Conservation (phyloP, 1,140 invertebrate species). For the Tetragnatha versicolor region DNA sequence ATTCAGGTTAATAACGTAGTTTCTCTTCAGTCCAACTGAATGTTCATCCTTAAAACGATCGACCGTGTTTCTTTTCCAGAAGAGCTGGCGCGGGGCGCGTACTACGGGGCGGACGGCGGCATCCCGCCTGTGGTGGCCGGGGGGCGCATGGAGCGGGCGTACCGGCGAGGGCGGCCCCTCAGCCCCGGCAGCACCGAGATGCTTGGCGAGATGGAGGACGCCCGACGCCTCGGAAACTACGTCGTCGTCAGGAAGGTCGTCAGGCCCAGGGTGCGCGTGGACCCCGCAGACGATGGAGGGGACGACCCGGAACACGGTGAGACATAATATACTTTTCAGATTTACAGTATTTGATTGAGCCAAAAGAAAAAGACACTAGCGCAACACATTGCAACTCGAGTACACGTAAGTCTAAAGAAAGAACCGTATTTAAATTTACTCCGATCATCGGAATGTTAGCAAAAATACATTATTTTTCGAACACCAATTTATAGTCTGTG, state of each 20-base stretch:
- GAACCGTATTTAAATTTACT: too few relatives aligned
- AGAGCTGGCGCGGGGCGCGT: slow-evolving; percentile 9
- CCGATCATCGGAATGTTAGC: too few relatives aligned
- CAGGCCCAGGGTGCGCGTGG: slow-evolving; percentile 37
- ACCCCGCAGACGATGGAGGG: neutral
- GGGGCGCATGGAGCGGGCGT: slow-evolving; percentile 36
- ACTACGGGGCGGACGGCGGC: slow-evolving; percentile 38
- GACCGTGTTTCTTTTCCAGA: slow-evolving; percentile 1
- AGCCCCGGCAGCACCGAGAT: slow-evolving; percentile 30
- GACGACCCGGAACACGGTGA: slow-evolving; percentile 27
- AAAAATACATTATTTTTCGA: too few relatives aligned
- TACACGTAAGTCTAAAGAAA: too few relatives aligned
- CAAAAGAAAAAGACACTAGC: too few relatives aligned
- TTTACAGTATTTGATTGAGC: too few relatives aligned
- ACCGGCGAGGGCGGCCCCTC: slow-evolving; percentile 34
- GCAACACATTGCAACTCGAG: too few relatives aligned
- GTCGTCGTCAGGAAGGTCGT: slow-evolving; percentile 46
- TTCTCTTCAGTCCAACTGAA: too few relatives aligned
- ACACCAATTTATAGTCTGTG: too few relatives aligned
- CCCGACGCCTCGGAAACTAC: slow-evolving; percentile 40
- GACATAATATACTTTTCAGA: too few relatives aligned
- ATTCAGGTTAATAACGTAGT: too few relatives aligned
- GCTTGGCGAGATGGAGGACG: slow-evolving; percentile 19
- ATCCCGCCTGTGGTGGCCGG: slow-evolving; percentile 33
- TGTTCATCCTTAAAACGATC: too few relatives aligned